These are phyloP conservation scores for Gymnoscopelus braueri DNA, from an alignment of 2,797 vertebrate genomes.

Conservation along the genomic window DNA sequence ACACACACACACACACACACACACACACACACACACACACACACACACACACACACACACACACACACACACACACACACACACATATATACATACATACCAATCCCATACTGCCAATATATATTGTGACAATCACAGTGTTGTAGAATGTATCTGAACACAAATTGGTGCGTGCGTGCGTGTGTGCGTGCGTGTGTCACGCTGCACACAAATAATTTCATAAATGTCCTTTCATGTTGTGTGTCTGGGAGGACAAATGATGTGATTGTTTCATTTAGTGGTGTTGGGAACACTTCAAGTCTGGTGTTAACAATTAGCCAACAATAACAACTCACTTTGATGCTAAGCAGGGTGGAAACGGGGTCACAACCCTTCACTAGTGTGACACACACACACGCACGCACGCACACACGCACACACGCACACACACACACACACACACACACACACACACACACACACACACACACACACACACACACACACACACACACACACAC, in stretches of 20 bases:
- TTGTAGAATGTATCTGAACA: no score
- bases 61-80: no score
- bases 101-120: no score
- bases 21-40: no score
- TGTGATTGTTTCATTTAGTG: constrained; percentile 58
- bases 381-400: constrained; percentile 8
- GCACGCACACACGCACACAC: not conserved
- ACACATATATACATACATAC: no score
- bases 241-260: constrained; percentile 45
- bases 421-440: not conserved
- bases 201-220: no score
- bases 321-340: constrained; percentile 72
- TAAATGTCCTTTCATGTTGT: constrained; percentile 21
- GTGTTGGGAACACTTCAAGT: constrained; percentile 48
- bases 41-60: no score
- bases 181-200: no score
- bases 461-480: not conserved
- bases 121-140: no score
- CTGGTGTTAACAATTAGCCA: constrained; percentile 76
- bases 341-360: constrained; percentile 65
- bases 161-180: no score
- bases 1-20: no score
- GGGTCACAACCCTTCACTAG: constrained; percentile 55
- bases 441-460: not conserved
- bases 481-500: not conserved